A percentile compares a stretch with the other conserved stretches of the same genome.
phyloP scores from a whole-genome alignment of 2,888 invertebrate genomes.

The Epicampocera succincta region DNA sequence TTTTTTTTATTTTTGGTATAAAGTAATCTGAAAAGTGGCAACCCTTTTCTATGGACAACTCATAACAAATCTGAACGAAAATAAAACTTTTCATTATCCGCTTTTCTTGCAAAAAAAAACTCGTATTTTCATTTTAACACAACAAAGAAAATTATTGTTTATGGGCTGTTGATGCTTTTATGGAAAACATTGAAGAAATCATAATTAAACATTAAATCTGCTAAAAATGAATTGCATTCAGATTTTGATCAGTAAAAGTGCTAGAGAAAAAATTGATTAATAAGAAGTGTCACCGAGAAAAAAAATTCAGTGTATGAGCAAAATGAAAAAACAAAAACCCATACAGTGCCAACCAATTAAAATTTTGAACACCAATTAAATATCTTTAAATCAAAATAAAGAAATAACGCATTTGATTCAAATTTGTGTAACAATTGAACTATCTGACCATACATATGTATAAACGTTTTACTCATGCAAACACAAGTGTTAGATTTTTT shows the following conservation, averaged over 20 bases:
- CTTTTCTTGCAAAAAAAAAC: constrained; percentile 31
- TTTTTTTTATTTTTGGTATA: background rate
- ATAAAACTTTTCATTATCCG: constrained; percentile 39
- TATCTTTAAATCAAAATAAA: constrained; percentile 11
- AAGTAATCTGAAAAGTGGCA: background rate
- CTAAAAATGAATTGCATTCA: constrained; percentile 45
- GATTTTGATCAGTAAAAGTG: constrained; percentile 43
- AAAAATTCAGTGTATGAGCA: constrained; percentile 17
- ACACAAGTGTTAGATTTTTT: constrained; percentile 3
- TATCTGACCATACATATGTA: too few species aligned
- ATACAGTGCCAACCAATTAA: constrained; percentile 59
- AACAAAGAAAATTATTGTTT: constrained; percentile 52
- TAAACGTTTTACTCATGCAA: background rate
- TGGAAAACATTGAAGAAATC: background rate
- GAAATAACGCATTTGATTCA: background rate
- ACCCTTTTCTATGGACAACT: constrained; percentile 44
- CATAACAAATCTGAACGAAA: constrained; percentile 57
- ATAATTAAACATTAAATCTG: background rate
- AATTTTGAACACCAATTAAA: constrained; percentile 48
- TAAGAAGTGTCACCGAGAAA: constrained; percentile 40
- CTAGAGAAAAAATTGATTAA: constrained; percentile 59
- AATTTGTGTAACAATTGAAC: background rate
- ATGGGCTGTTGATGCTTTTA: constrained; percentile 14
- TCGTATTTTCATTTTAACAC: constrained; percentile 42
- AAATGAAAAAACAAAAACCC: constrained; percentile 43